Base-by-base conservation (phyloP, 2,888 invertebrate genomes). In the Stenchaetothrips biformis region DNA sequence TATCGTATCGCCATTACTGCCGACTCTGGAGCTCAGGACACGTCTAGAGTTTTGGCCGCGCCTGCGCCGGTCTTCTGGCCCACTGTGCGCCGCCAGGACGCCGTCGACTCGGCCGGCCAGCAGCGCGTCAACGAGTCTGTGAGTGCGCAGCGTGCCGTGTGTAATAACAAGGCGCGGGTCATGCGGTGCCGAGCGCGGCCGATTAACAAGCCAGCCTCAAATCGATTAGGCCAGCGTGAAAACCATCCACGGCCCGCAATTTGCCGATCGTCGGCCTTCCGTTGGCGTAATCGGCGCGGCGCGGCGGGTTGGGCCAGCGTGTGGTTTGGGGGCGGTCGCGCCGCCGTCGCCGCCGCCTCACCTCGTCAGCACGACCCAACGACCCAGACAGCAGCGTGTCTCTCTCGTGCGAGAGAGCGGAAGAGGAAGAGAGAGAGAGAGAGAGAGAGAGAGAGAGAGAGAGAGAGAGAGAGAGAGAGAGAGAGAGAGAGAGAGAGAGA, bases 161-260 rank as follows among this genome's bases (percentile, higher is more conserved):
- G 37, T 37, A 37, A 37, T 37, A 37, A 37, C 37, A 37, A 37
- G 37, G 37, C 37, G 37, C 37, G 37, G 37, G 37, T 37, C 37
- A 37, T 4, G 37, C 37, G 37, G 37, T 37, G 37, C 37, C 11
- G 21, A 18, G 53, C 16, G 53, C 13, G 53, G 53, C 67, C 67
- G 67, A 74, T 25, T 74, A 74, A 74, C 67, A 25, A 74, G 67
- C 67, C 67, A 25, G 67, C 25, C 67, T 74, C 67, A 74, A 74
- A 74, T 74, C 67, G 67, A 74, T 74, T 74, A 74, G 67, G 53
- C 21, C 21, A 25, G 67, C 67, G 67, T 74, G 67, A 74, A 74
- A 74, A 74, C 25, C 67, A 74, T 74, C 67, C 67, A 25, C 67
- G 67, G 53, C 67, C 67, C 25, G 25, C 67, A 21, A 74, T 25